phyloP scores from a whole-genome alignment of 2,797 vertebrate genomes.

The Myioborus miniatus region DNA sequence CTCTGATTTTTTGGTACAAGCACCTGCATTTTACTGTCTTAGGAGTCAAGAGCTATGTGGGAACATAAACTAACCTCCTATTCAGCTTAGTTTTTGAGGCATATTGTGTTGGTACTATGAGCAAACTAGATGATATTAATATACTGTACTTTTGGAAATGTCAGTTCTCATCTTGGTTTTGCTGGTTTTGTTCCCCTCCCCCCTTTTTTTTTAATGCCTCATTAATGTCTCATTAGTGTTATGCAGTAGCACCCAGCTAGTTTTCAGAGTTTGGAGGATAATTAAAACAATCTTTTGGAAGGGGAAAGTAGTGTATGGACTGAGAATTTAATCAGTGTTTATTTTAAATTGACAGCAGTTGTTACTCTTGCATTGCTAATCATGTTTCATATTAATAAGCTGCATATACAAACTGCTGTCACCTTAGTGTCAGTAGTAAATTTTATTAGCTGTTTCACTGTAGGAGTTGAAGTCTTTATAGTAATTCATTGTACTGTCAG shows the following conservation, averaged over 20 bases:
- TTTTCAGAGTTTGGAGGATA: not conserved
- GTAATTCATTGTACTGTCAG: not conserved
- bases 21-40: not conserved
- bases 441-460: not conserved
- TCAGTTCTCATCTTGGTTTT: not conserved
- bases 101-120: not conserved
- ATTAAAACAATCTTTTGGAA: not conserved
- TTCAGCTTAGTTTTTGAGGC: not conserved
- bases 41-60: not conserved
- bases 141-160: not conserved
- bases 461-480: not conserved
- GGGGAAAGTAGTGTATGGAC: not conserved
- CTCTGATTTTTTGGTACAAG: not conserved
- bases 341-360: not conserved
- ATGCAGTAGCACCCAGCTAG: not conserved
- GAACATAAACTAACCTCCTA: not conserved
- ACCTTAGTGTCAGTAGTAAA: not conserved
- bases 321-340: not conserved
- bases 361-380: not conserved
- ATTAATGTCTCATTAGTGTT: not conserved
- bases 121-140: not conserved
- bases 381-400: not conserved
- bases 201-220: not conserved
- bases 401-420: not conserved
- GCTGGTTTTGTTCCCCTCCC: not conserved